Conservation (phyloP, 1,140 invertebrate species). For the Cotesia glomerata region DNA sequence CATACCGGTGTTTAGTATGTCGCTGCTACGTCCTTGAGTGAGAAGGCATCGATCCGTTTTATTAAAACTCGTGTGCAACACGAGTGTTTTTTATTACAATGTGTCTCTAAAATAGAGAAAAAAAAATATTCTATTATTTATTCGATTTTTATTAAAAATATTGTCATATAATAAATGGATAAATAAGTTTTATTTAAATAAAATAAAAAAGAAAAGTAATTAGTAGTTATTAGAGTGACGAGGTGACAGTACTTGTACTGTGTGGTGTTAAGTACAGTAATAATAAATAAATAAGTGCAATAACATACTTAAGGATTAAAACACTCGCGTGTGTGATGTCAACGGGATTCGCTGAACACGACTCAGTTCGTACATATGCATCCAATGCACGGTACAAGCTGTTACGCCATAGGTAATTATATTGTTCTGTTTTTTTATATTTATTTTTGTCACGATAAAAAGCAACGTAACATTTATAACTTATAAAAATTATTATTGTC, state of each 20-base stretch:
- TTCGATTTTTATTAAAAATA: too few species aligned
- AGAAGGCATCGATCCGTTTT: constrained; percentile 1
- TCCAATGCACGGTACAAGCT: constrained; percentile 48
- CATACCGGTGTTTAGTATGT: not conserved
- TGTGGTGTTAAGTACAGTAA: not conserved
- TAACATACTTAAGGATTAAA: constrained; percentile 14
- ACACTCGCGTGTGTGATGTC: constrained; percentile 45
- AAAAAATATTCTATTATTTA: too few species aligned
- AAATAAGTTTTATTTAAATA: too few species aligned
- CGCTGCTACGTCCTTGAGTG: constrained; percentile 10
- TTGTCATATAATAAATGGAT: too few species aligned
- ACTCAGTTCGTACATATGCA: constrained; percentile 46
- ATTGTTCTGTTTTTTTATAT: not conserved
- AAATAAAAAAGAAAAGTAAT: too few species aligned
- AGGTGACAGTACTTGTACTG: constrained; percentile 7
- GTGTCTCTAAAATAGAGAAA: not conserved
- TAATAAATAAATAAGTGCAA: not conserved
- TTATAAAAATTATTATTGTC: too few species aligned
- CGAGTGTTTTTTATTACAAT: not conserved
- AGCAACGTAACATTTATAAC: too few species aligned
- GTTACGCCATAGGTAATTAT: constrained; percentile 45
- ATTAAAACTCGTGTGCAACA: not conserved
- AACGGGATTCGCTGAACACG: constrained; percentile 47
- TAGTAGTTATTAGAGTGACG: too few species aligned
- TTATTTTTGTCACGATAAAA: not conserved